These are phyloP conservation scores for Lochmaea capreae DNA, from an alignment of 2,888 invertebrate species.

Conservation along the genomic window DNA sequence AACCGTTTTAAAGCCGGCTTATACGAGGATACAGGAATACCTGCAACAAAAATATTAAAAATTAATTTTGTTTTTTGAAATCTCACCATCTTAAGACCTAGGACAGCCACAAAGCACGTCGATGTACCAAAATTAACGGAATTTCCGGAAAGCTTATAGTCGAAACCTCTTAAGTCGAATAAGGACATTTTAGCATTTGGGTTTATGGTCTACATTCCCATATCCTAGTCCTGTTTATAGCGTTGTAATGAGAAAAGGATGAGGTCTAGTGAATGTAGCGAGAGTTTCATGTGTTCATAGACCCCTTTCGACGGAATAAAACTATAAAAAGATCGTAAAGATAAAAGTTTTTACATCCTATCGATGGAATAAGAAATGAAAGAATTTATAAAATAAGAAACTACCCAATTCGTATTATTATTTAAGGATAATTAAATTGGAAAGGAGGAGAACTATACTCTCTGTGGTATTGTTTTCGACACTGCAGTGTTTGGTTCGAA, in stretches of 20 bases:
- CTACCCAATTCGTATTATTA: too few species aligned
- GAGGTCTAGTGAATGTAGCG: constrained; percentile 17
- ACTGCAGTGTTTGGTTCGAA: neutral
- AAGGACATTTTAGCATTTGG: neutral
- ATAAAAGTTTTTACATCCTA: constrained; percentile 4
- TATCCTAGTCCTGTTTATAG: constrained; percentile 10
- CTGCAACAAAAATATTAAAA: constrained; percentile 64
- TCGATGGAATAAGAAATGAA: neutral
- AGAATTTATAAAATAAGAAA: neutral
- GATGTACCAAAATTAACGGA: neutral
- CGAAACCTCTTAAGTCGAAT: neutral
- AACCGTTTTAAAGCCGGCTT: constrained; percentile 79
- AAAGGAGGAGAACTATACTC: neutral
- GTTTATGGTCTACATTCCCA: constrained; percentile 2
- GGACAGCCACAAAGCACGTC: too few species aligned
- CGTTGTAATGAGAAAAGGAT: constrained; percentile 14
- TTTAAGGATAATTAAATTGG: neutral
- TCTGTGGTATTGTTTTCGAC: neutral
- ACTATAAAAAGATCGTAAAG: constrained; percentile 7
- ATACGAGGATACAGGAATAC: constrained; percentile 79
- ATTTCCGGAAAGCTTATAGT: neutral
- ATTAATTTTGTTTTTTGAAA: neutral
- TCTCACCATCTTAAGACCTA: neutral
- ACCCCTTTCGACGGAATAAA: neutral
- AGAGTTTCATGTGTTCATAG: constrained; percentile 7